Percentiles rank a stretch among this genome's conserved stretches.
phyloP scores from a whole-genome alignment of 2,113 vertebrate genomes.

The Caracal caracal region DNA sequence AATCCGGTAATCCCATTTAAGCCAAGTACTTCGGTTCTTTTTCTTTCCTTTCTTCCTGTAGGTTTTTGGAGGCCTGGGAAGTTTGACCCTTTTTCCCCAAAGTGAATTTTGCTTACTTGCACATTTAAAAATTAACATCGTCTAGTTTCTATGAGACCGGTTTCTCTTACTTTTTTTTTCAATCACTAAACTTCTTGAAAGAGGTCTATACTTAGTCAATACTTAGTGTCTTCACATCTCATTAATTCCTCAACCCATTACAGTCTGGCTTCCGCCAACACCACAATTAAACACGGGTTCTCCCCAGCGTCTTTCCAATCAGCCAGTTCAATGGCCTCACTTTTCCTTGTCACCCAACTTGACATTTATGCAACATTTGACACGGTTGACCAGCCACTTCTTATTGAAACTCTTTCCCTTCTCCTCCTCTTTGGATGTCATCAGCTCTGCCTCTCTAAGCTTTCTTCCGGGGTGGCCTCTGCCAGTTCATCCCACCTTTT shows the following conservation, averaged over 20 bases:
- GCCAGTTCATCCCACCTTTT: constrained; percentile 52
- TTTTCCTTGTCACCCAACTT: constrained; percentile 59
- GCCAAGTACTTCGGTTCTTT: neutral
- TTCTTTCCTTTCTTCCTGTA: constrained; percentile 1
- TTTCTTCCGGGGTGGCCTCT: constrained; percentile 57
- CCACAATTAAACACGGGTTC: constrained; percentile 63
- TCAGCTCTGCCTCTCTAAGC: constrained; percentile 26
- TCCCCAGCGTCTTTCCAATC: constrained; percentile 43
- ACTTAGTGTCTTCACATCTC: constrained; percentile 72
- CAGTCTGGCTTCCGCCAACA: constrained; percentile 51
- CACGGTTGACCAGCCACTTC: constrained; percentile 60
- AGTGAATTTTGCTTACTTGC: constrained; percentile 9
- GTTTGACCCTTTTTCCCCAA: neutral
- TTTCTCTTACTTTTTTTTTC: neutral
- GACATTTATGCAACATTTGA: constrained; percentile 68
- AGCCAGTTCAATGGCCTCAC: constrained; percentile 10
- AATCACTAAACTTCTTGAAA: constrained; percentile 55
- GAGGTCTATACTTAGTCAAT: constrained; percentile 29
- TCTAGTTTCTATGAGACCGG: neutral
- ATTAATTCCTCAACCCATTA: constrained; percentile 70
- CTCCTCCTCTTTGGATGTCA: constrained; percentile 64
- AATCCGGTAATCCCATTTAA: neutral
- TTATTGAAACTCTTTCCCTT: constrained; percentile 68
- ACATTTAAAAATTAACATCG: constrained; percentile 1
- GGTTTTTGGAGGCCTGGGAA: neutral